Base-by-base conservation (phyloP, 2,113 vertebrate genomes). In the Forbesichthys agassizii region DNA sequence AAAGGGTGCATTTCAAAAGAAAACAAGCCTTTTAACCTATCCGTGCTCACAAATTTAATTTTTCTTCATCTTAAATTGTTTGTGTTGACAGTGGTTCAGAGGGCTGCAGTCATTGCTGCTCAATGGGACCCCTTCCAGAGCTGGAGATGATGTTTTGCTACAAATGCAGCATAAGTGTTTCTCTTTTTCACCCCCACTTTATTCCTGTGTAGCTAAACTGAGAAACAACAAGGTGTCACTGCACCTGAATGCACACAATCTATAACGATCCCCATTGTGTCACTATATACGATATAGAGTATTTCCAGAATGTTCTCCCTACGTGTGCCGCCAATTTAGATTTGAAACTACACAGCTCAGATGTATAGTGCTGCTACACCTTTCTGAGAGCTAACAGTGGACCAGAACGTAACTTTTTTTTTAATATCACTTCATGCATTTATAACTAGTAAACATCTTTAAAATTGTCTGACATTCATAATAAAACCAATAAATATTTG, bases 11-110 rank as follows among this genome's bases (percentile, higher is more conserved):
- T 80, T 69, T 71, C 61, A 82, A 62, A 80, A 66, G 18, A 67
- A 73, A 77, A 66, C 55, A 4, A 54, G 36, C 56, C 55, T 68
- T 68, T 69, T 61, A 84, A 79, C 64, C 51, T 53, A 33, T 59
- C 71, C 3, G 0, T 42, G 16, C 59, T n/a, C 14, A 42, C 11
- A 14, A 58, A 82, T 84, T 65, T 65, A 81, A 89, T 87, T 89
- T 90, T 91, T 89, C 81, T 85, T 86, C 85, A 84, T 90, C 89
- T 91, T 92, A 91, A 86, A 90, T 56, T 55, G 64, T 74, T 79
- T 79, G 71, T 71, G 75, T 70, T 77, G 77, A 84, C 82, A 55
- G 64, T 60, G 68, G 69, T 56, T 73, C 3, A 10, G 36, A 49
- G 67, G 48, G 16, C 13, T 74, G 49, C 47, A 13, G 56, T n/a